Evolutionary conservation across 2,113 vertebrate species (phyloP), one percentile per base, ranked within the genome.

Genomic region (Thoracochromis brauschi): DNA sequence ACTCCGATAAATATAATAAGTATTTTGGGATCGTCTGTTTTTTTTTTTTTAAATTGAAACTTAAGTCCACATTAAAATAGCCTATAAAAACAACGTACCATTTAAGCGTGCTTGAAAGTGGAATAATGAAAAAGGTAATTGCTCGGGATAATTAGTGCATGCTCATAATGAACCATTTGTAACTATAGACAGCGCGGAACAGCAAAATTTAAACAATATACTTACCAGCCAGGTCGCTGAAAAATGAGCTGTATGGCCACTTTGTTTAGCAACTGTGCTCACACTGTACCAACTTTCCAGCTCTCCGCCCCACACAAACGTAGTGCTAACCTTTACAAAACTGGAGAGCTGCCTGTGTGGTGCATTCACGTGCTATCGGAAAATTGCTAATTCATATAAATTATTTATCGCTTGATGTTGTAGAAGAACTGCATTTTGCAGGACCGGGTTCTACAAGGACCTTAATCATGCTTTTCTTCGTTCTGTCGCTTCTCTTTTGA

Each of bases 31-130:
- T 71, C 0, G 4, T 29, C 16, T 82, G 14, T 82, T 51, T 1
- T 12, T 1, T 4, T 7, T 1, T 58, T 31, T 29, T 33, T 1
- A 0, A n/a, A 49, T 31, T 49, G 0, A 31, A 78, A 78, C 26
- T 31, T 0, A 12, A 75, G 26, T 21, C 5, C 31, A 2, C 5
- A n/a, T 42, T 26, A 26, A 68, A 26, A 40, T 17, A 57, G 3
- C n/a, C 14, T 26, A 17, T 40, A 17, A 55, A 54, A 65, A 63
- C 3, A 16, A 7, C 7, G 8, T 5, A 3, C 12, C 2, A 8
- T 38, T 4, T 51, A 12, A 29, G 14, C 0, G 42, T 5, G 21
- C 35, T 14, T 47, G 2, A 33, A n/a, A 29, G 24, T 33, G 17
- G 24, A 78, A 11, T 10, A 21, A 53, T 82, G 9, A 35, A 55